A percentile compares a stretch with the other conserved stretches of the same genome.
Conservation (phyloP, 2,888 invertebrate species). For the Coelogynopora nodosa region DNA sequence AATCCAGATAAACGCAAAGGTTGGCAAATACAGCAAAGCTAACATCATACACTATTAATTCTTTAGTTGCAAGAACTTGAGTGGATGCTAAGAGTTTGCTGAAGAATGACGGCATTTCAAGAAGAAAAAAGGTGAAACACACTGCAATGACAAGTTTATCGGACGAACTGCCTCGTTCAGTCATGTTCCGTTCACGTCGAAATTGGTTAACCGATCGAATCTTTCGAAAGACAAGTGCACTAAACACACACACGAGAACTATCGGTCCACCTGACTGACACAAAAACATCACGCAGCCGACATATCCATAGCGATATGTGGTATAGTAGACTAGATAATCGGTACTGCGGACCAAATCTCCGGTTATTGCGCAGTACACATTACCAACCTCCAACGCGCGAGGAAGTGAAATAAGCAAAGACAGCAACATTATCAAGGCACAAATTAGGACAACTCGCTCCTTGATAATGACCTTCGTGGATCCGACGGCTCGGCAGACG, state of each 20-base stretch:
- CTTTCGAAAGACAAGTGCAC: background rate
- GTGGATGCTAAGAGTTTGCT: background rate
- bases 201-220: background rate
- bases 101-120: background rate
- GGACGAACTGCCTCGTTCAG: background rate
- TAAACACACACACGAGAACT: background rate
- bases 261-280: background rate
- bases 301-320: background rate
- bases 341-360: background rate
- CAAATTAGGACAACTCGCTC: background rate
- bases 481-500: background rate
- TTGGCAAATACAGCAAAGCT: background rate
- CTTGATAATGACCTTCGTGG: background rate
- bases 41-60: background rate
- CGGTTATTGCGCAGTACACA: background rate
- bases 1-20: background rate
- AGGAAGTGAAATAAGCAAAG: background rate
- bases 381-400: background rate
- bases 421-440: background rate
- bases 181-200: background rate
- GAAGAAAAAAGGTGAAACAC: background rate
- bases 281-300: background rate
- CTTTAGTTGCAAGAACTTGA: too few species aligned
- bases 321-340: background rate
- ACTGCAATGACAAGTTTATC: background rate